Percentiles rank a stretch among this genome's conserved stretches.
Evolutionary conservation across 2,797 vertebrate genomes (phyloP).

Genomic region (Microctenopoma lineatum): DNA sequence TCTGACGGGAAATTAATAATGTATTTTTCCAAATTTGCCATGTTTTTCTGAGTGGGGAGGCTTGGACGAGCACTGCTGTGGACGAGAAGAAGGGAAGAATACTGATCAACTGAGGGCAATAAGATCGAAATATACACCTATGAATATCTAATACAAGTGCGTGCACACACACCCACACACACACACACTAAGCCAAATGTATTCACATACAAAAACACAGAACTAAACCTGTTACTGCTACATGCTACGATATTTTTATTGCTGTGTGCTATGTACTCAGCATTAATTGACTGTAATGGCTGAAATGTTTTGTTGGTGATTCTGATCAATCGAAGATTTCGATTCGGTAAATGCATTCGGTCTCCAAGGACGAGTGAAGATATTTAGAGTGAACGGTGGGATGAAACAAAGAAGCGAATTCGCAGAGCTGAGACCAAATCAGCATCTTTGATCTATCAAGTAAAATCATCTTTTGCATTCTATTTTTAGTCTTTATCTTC

Average conservation of each 20-base stretch:
- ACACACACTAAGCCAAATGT: not conserved
- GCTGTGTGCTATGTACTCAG: not conserved
- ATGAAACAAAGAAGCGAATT: slow-evolving; percentile 54
- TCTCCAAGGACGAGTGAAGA: slow-evolving; percentile 25
- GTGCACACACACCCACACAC: not conserved
- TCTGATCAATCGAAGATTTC: slow-evolving; percentile 42
- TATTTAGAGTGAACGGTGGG: slow-evolving; percentile 37
- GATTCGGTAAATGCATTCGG: slow-evolving; percentile 44
- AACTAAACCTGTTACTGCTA: not conserved
- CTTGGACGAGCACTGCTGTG: slow-evolving; percentile 5
- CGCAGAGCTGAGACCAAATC: slow-evolving; percentile 6
- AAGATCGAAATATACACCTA: not conserved
- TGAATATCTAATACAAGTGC: not conserved
- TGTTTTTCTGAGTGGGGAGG: slow-evolving; percentile 66
- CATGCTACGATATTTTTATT: not conserved
- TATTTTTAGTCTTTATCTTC: not conserved
- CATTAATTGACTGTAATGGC: slow-evolving; percentile 24
- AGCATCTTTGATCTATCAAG: slow-evolving; percentile 5
- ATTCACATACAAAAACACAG: slow-evolving; percentile 7
- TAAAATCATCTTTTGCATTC: slow-evolving; percentile 25
- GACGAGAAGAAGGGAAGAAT: slow-evolving; percentile 40
- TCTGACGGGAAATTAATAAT: slow-evolving; percentile 80
- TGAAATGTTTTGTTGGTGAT: slow-evolving; percentile 39
- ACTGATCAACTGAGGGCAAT: slow-evolving; percentile 52
- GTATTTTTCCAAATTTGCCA: slow-evolving; percentile 78